These are phyloP conservation scores for Ginglymostoma cirratum DNA, from an alignment of 2,113 vertebrate genomes.

Conservation along the genomic window DNA sequence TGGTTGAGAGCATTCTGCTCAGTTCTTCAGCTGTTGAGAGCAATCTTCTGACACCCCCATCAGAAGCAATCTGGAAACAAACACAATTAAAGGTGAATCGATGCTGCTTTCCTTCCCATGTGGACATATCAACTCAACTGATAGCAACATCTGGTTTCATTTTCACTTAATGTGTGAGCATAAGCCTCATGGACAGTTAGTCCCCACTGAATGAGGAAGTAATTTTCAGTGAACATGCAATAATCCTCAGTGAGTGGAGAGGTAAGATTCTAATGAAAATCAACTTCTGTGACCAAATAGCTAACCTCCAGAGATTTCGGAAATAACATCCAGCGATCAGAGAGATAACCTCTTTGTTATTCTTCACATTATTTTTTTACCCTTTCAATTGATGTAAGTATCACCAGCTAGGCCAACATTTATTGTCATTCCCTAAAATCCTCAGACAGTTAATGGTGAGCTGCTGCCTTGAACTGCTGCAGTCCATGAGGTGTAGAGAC, in stretches of 20 bases:
- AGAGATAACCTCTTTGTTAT: not conserved
- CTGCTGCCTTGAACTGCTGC: too few relatives aligned
- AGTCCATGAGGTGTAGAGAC: too few relatives aligned
- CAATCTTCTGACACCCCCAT: slow-evolving; percentile 60
- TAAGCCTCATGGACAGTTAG: not conserved
- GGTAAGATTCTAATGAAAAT: not conserved
- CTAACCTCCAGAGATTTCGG: not conserved
- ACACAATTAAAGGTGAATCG: slow-evolving; percentile 21
- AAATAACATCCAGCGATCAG: not conserved
- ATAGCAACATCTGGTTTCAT: not conserved
- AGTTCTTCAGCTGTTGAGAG: slow-evolving; percentile 74
- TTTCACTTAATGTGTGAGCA: not conserved
- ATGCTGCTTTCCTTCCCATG: not conserved
- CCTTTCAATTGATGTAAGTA: too few relatives aligned
- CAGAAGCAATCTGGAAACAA: slow-evolving; percentile 57
- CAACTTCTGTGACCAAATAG: not conserved
- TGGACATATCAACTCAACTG: not conserved
- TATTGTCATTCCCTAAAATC: too few relatives aligned
- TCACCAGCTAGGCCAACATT: too few relatives aligned
- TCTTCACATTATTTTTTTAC: too few relatives aligned
- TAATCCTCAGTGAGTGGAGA: not conserved
- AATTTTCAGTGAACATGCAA: not conserved
- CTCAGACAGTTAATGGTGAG: too few relatives aligned
- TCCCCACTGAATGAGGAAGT: not conserved
- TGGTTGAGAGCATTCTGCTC: slow-evolving; percentile 75